Base-by-base conservation (phyloP, 2,797 vertebrate genomes). In the Tachyglossus aculeatus region DNA sequence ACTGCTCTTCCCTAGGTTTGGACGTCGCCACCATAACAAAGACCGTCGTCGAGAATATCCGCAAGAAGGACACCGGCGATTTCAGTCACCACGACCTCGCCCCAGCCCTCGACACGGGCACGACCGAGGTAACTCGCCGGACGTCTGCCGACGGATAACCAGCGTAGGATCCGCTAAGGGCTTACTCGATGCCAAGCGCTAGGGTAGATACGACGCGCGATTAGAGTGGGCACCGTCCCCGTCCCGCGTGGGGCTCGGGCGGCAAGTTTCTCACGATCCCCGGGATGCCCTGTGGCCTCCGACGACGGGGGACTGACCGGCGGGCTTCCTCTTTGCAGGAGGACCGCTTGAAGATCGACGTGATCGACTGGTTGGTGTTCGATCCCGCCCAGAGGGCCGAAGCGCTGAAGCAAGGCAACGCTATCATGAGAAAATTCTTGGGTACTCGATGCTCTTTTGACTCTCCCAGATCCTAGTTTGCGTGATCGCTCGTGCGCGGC, bases 341-440 rank as follows among this genome's bases (percentile, higher is more conserved):
- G 0, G 98, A 99, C 85, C 94, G 91, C 33, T 90, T 87, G 87
- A 99, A 98, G 91, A 98, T 99, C 1, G 96, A 98, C 13, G 91
- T 96, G 1, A 98, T 99, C 47, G 98, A 99, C 85, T 99, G 98
- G 98, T 90, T 99, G 43, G 92, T 99, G 9, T 98, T 98, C 74
- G 95, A 99, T 88, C 93, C 96, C 19, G 91, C 95, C 39, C 97
- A 99, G 83, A 94, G 97, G 48, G 94, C 97, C 0, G 98, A 99
- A 88, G 94, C 96, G 36, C 91, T 99, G 3, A 98, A 97, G 75
- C 98, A 99, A 89, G 98, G 97, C 92, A 99, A 99, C 69, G 96
- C 96, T 41, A 99, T 99, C 88, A 99, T 99, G 95, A 96, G 98
- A 87, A 98, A 95, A 82, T 98, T 99, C 74, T 90, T 99, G 80